These are phyloP conservation scores for Cinclus mexicanus DNA, from an alignment of 2,113 vertebrate species.

Conservation along the genomic window DNA sequence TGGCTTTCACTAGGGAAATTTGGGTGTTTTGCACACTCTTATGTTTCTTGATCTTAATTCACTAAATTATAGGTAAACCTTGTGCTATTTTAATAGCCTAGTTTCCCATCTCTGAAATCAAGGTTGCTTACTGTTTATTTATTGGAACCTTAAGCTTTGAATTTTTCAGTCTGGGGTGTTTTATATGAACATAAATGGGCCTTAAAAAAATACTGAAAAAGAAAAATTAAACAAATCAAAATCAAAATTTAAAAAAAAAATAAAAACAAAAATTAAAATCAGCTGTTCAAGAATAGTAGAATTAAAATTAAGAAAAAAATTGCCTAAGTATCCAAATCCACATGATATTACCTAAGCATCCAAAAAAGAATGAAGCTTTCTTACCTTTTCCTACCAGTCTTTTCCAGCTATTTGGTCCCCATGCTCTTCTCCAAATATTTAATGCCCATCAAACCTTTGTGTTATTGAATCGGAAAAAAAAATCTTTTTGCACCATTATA, in stretches of 20 bases:
- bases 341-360: neutral
- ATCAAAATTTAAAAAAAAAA: accelerated
- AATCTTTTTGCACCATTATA: neutral
- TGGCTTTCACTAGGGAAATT: neutral
- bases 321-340: neutral
- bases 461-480: neutral
- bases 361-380: neutral
- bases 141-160: neutral
- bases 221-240: too few species aligned
- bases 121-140: neutral
- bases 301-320: neutral
- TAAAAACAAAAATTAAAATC: too few species aligned
- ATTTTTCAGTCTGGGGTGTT: neutral
- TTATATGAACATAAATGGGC: neutral
- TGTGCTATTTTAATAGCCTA: neutral
- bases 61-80: neutral
- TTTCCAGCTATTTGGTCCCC: neutral
- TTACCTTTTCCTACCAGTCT: accelerated
- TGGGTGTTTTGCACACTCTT: accelerated
- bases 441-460: neutral
- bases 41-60: neutral
- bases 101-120: neutral
- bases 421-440: neutral
- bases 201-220: neutral
- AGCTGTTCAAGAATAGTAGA: neutral